A percentile compares a stretch with the other conserved stretches of the same genome.
phyloP scores from a whole-genome alignment of 1,140 invertebrate species.

The Drosophila nebulosa region DNA sequence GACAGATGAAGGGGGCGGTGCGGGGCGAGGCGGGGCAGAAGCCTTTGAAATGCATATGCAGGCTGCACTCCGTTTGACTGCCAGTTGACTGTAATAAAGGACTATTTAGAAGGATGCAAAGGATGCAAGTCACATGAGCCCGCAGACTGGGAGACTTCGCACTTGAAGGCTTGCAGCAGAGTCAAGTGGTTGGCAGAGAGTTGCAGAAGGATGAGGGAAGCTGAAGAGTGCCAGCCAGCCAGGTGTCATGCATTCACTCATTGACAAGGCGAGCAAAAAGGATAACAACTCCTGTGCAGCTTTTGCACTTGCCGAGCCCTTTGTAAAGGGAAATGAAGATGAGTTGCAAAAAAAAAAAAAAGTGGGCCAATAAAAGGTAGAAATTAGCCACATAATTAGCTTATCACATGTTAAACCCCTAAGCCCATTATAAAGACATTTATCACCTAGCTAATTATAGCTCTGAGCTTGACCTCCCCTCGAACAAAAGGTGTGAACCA shows the following conservation, averaged over 20 bases:
- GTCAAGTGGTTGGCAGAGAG: constrained; percentile 53
- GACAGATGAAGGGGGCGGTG: no score
- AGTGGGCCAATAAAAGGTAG: not conserved
- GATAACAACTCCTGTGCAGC: constrained; percentile 7
- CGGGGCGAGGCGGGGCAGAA: constrained; percentile 4
- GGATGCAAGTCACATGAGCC: constrained; percentile 26
- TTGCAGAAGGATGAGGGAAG: constrained; percentile 7
- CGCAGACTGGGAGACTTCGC: constrained; percentile 38
- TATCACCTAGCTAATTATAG: constrained; percentile 26
- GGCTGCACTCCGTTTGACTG: constrained; percentile 72
- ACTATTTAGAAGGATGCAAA: constrained; percentile 54
- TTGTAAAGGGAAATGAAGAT: constrained; percentile 9
- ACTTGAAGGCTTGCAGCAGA: constrained; percentile 64
- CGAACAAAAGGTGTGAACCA: constrained; percentile 52
- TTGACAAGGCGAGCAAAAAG: not conserved
- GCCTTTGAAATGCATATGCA: constrained; percentile 57
- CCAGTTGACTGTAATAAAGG: constrained; percentile 80
- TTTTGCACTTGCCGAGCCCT: constrained; percentile 19
- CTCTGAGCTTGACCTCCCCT: constrained; percentile 15
- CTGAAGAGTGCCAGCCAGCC: constrained; percentile 15
- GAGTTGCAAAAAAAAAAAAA: not conserved
- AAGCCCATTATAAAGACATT: constrained; percentile 43
- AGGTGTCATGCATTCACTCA: constrained; percentile 36
- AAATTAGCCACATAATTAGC: constrained; percentile 40
- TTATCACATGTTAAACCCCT: not conserved